phyloP scores from a whole-genome alignment of 2,888 invertebrate species.

The Caenorhabditis sinica region DNA sequence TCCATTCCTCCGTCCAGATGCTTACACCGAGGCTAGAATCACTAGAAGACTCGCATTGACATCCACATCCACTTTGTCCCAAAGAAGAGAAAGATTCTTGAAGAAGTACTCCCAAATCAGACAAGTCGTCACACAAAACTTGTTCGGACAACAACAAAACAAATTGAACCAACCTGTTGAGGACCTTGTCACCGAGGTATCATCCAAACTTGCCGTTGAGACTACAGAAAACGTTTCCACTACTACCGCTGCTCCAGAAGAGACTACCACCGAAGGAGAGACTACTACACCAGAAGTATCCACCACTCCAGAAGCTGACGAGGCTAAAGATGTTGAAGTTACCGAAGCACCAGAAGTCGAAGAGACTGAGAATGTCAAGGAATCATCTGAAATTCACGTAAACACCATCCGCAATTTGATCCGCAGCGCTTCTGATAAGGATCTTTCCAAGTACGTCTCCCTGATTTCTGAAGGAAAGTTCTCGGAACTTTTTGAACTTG shows the following conservation, averaged over 20 bases:
- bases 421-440: constrained; percentile 67
- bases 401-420: constrained; percentile 67
- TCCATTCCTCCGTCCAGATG: constrained; percentile 71
- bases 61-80: constrained; percentile 60
- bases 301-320: constrained; percentile 12
- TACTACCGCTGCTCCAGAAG: not conserved
- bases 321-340: not conserved
- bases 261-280: not conserved
- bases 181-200: constrained; percentile 49
- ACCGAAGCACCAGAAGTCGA: constrained; percentile 29
- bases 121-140: constrained; percentile 56
- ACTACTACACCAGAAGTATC: not conserved
- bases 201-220: constrained; percentile 29
- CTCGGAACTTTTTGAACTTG: constrained; percentile 60
- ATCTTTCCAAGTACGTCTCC: constrained; percentile 67
- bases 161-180: constrained; percentile 50
- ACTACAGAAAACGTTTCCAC: not conserved
- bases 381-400: constrained; percentile 60
- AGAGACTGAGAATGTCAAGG: constrained; percentile 16
- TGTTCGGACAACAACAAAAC: constrained; percentile 46
- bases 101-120: constrained; percentile 68
- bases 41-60: constrained; percentile 67
- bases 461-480: constrained; percentile 73
- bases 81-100: constrained; percentile 68
- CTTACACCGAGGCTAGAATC: constrained; percentile 71